Evolutionary conservation across 2,888 invertebrate genomes (phyloP).

Genomic region (Rugalucina vietnamica): DNA sequence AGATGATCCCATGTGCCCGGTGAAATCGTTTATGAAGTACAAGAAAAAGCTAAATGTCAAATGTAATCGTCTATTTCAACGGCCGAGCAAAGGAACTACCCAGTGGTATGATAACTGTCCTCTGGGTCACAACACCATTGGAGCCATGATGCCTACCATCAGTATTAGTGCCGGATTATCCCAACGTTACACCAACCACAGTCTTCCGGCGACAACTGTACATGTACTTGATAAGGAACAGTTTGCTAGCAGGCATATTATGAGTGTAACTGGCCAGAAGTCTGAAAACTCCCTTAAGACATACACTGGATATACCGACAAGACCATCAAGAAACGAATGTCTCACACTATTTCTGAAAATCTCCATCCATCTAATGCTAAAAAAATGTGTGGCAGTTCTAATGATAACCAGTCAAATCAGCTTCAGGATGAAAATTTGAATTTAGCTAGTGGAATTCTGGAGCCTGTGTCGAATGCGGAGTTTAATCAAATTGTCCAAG

Average conservation of each 20-base stretch:
- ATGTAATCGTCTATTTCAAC: too few species aligned
- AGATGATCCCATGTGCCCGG: too few species aligned
- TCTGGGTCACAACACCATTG: too few species aligned
- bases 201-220: conserved; percentile 10
- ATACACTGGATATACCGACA: neutral
- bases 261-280: neutral
- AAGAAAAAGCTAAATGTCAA: too few species aligned
- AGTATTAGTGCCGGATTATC: neutral
- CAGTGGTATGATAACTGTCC: too few species aligned
- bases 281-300: neutral
- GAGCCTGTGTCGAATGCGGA: neutral
- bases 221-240: neutral
- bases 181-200: conserved; percentile 17
- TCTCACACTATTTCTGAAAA: conserved; percentile 4
- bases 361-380: too few species aligned
- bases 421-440: neutral
- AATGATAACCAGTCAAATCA: neutral
- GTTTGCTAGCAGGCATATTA: neutral
- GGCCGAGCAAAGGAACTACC: too few species aligned
- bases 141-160: neutral
- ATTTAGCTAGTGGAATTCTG: too few species aligned
- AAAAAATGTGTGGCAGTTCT: neutral
- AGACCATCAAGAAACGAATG: neutral
- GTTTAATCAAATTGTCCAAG: neutral
- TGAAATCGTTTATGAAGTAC: too few species aligned